Evolutionary conservation across 2,888 invertebrate species (phyloP).

Genomic region (Heliothis peltigera): DNA sequence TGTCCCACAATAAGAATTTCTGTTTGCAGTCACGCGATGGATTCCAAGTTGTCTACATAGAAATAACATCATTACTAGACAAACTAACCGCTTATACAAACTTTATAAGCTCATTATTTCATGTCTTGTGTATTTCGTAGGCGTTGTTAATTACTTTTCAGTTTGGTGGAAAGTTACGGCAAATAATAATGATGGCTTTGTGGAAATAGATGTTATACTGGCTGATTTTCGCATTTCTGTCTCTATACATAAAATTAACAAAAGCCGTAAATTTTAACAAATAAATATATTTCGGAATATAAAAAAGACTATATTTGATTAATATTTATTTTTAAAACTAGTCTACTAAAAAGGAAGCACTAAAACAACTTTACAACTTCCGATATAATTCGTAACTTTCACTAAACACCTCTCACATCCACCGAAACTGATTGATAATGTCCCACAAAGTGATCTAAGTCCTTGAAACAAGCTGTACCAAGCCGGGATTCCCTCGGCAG

Average conservation of each 20-base stretch:
- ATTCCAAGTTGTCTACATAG: slow-evolving; percentile 77
- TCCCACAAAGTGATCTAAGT: slow-evolving; percentile 50
- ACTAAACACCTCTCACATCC: slow-evolving; percentile 8
- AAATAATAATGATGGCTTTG: background rate
- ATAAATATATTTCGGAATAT: too few relatives aligned
- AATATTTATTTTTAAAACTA: background rate
- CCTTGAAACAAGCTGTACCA: slow-evolving; percentile 61
- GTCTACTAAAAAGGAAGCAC: background rate
- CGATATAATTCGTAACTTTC: background rate
- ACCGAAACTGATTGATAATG: slow-evolving; percentile 52
- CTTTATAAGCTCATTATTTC: slow-evolving; percentile 55
- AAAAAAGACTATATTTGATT: too few relatives aligned
- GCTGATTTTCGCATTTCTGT: too few relatives aligned
- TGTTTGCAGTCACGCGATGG: slow-evolving; percentile 81
- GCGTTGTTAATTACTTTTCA: slow-evolving; percentile 37
- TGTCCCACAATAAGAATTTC: slow-evolving; percentile 78
- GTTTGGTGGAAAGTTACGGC: slow-evolving; percentile 19
- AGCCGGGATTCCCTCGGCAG: slow-evolving; percentile 77
- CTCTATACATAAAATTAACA: too few relatives aligned
- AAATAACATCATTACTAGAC: slow-evolving; percentile 73
- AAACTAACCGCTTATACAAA: slow-evolving; percentile 59
- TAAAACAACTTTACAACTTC: background rate
- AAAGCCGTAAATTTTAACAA: too few relatives aligned
- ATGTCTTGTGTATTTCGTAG: slow-evolving; percentile 31
- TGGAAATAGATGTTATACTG: too few relatives aligned